Conservation (phyloP, 2,888 invertebrate genomes). For the Chloromyia formosa region DNA sequence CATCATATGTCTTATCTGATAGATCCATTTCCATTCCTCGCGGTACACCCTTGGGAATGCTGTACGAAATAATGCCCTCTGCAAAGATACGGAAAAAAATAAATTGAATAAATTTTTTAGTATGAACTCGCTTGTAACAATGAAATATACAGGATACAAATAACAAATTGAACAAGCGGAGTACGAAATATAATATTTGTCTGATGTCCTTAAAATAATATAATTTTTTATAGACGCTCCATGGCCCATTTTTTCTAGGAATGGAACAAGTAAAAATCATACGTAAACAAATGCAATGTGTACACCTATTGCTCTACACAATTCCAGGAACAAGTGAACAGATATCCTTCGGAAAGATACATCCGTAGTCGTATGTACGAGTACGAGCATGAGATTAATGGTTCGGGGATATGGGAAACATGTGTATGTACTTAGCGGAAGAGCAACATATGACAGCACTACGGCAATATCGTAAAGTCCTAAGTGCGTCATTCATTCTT, state of each 20-base stretch:
- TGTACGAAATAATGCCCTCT: slow-evolving; percentile 83
- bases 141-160: slow-evolving; percentile 1
- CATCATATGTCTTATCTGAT: slow-evolving; percentile 82
- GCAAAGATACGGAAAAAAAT: slow-evolving; percentile 55
- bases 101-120: background rate
- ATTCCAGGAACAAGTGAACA: too few species aligned
- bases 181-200: background rate
- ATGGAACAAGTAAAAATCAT: too few species aligned
- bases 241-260: too few species aligned
- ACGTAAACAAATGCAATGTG: too few species aligned
- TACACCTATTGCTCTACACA: too few species aligned
- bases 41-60: slow-evolving; percentile 77
- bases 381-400: background rate
- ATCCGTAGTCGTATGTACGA: too few species aligned
- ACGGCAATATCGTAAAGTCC: slow-evolving; percentile 5
- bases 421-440: slow-evolving; percentile 31
- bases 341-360: too few species aligned
- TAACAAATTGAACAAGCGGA: background rate
- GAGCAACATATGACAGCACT: background rate
- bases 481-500: slow-evolving; percentile 22
- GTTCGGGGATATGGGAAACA: slow-evolving; percentile 13
- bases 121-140: too few species aligned
- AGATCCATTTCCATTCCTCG: slow-evolving; percentile 79
- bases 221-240: background rate
- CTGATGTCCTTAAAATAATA: background rate